phyloP scores from a whole-genome alignment of 2,113 vertebrate species.

The Brienomyrus longianalis region DNA sequence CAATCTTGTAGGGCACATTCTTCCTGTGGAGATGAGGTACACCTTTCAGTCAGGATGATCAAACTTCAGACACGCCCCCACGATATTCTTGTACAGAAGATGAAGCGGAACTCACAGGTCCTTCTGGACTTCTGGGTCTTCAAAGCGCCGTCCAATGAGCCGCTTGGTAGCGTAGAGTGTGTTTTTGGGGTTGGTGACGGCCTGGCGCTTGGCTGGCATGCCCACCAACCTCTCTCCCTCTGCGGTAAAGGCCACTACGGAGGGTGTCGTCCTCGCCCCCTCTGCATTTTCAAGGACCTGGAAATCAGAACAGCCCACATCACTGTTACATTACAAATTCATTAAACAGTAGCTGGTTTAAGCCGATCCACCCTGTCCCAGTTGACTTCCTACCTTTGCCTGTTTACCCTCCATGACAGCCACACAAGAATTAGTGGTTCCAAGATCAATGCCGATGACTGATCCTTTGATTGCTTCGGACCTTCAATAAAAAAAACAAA shows the following conservation, averaged over 20 bases:
- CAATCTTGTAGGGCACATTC: conserved; percentile 93
- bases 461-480: conserved; percentile 91
- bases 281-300: conserved; percentile 94
- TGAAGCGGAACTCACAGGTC: conserved; percentile 75
- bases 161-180: conserved; percentile 96
- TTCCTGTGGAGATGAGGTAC: conserved; percentile 62
- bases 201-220: conserved; percentile 94
- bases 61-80: not conserved
- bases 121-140: conserved; percentile 91
- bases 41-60: not conserved
- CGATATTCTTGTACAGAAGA: not conserved
- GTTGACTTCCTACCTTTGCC: conserved; percentile 71
- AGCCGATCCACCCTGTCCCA: not conserved
- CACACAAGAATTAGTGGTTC: conserved; percentile 97
- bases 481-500: conserved; percentile 47
- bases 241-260: conserved; percentile 83
- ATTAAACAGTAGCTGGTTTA: not conserved
- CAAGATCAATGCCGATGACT: conserved; percentile 93
- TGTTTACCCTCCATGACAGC: conserved; percentile 98
- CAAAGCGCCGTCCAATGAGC: conserved; percentile 86
- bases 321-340: not conserved
- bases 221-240: conserved; percentile 89
- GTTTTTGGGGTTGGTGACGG: conserved; percentile 93
- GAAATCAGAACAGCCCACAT: not conserved
- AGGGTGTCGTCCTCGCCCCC: conserved; percentile 91